These are phyloP conservation scores for Pogona vitticeps DNA, from an alignment of 2,113 vertebrate genomes.

Conservation along the genomic window DNA sequence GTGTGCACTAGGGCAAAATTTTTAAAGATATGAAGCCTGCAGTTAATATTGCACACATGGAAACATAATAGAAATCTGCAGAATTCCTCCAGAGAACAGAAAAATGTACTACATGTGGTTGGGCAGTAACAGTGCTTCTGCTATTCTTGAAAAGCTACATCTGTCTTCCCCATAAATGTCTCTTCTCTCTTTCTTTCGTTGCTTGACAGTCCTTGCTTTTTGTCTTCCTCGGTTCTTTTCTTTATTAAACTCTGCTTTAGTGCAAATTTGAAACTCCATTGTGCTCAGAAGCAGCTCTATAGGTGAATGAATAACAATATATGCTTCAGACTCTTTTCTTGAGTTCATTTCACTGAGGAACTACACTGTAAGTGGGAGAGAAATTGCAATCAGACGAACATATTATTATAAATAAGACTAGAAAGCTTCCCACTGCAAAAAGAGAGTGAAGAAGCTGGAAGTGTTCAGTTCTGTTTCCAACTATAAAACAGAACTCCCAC, in stretches of 20 bases:
- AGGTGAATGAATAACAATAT: not conserved
- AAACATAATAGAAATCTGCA: not conserved
- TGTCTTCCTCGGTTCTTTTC: not conserved
- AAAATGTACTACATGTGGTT: not conserved
- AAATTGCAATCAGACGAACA: not conserved
- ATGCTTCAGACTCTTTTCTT: constrained; percentile 6
- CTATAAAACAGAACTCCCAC: constrained; percentile 19
- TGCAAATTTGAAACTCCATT: constrained; percentile 6
- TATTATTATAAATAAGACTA: constrained; percentile 35
- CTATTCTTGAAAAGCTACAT: not conserved
- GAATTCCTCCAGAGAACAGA: not conserved
- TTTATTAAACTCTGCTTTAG: constrained; percentile 1
- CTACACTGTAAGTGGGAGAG: not conserved
- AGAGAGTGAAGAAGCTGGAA: constrained; percentile 1
- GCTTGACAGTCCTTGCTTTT: not conserved
- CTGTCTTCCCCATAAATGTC: not conserved
- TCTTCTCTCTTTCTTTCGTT: not conserved
- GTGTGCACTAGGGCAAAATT: too few species aligned
- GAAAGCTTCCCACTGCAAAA: constrained; percentile 10
- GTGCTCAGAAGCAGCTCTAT: not conserved
- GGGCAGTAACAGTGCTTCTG: not conserved
- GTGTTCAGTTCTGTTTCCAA: constrained; percentile 11
- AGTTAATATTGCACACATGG: not conserved
- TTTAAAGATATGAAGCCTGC: not conserved
- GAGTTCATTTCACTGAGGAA: constrained; percentile 14